Conservation (phyloP, 1,140 invertebrate genomes). For the Sycobia sp. region DNA sequence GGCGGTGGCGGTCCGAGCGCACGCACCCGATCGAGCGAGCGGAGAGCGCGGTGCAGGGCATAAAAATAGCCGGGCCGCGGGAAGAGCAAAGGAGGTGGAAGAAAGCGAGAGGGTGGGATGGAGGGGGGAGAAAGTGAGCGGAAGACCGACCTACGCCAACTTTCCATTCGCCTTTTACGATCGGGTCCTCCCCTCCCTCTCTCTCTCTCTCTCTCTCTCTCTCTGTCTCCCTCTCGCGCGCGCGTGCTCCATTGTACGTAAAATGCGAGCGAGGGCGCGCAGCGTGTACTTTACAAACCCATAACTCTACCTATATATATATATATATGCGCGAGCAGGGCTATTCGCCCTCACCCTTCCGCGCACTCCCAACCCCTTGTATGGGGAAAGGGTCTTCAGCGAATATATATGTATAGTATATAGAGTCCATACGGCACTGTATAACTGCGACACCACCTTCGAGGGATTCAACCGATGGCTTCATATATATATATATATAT, state of each 20-base stretch:
- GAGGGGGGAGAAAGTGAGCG: neutral
- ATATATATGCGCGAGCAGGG: neutral
- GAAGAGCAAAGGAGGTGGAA: neutral
- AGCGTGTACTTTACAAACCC: slow-evolving; percentile 30
- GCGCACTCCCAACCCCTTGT: neutral
- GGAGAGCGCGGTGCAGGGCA: too few species aligned
- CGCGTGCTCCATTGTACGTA: slow-evolving; percentile 36
- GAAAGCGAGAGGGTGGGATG: neutral
- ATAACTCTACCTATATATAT: slow-evolving; percentile 34
- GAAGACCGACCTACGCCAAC: slow-evolving; percentile 18
- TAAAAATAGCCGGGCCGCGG: neutral
- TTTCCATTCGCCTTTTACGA: slow-evolving; percentile 34
- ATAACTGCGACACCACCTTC: neutral
- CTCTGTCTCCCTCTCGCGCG: too few species aligned
- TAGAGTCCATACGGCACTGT: too few species aligned
- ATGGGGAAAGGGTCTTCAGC: too few species aligned
- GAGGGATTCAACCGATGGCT: slow-evolving; percentile 18
- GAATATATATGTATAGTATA: too few species aligned
- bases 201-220: too few species aligned
- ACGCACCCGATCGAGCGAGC: too few species aligned
- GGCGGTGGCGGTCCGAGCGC: too few species aligned
- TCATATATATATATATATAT: too few species aligned
- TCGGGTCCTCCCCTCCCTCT: too few species aligned
- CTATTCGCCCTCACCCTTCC: too few species aligned
- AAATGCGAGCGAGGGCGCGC: slow-evolving; percentile 29